Evolutionary conservation across 2,888 invertebrate genomes (phyloP).

Genomic region (Cantharis flavilabris): DNA sequence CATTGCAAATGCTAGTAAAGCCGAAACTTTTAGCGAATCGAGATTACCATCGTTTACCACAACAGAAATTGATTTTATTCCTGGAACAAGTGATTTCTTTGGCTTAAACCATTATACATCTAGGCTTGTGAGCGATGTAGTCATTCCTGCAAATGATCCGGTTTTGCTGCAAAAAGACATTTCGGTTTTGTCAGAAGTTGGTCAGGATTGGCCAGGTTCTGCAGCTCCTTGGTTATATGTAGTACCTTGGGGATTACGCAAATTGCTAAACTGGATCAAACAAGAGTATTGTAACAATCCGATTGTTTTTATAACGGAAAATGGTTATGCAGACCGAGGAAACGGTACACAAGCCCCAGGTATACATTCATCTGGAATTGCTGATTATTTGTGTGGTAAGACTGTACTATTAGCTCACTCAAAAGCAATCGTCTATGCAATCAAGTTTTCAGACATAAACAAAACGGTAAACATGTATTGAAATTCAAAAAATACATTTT

Average conservation of each 20-base stretch:
- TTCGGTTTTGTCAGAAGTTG: constrained; percentile 51
- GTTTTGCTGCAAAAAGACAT: constrained; percentile 56
- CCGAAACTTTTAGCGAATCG: constrained; percentile 54
- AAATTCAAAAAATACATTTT: not conserved
- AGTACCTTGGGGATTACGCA: constrained; percentile 65
- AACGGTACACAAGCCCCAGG: constrained; percentile 57
- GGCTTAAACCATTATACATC: constrained; percentile 68
- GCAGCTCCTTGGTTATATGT: constrained; percentile 61
- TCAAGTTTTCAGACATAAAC: constrained; percentile 53
- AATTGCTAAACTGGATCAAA: constrained; percentile 59
- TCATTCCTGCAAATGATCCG: constrained; percentile 49
- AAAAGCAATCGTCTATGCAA: constrained; percentile 62
- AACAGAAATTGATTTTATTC: constrained; percentile 54
- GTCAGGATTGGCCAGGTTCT: constrained; percentile 58
- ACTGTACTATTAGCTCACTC: constrained; percentile 69
- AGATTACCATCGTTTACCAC: constrained; percentile 56
- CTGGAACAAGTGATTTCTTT: constrained; percentile 65
- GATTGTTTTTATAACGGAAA: constrained; percentile 63
- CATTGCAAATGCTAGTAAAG: constrained; percentile 53
- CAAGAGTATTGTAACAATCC: constrained; percentile 57
- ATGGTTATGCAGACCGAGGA: constrained; percentile 61
- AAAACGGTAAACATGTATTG: constrained; percentile 31
- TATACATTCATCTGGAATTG: constrained; percentile 58
- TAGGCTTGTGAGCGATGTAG: constrained; percentile 51
- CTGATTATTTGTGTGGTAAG: constrained; percentile 66